These are phyloP conservation scores for Drosophila saltans DNA, from an alignment of 1,140 invertebrate species.

Conservation along the genomic window DNA sequence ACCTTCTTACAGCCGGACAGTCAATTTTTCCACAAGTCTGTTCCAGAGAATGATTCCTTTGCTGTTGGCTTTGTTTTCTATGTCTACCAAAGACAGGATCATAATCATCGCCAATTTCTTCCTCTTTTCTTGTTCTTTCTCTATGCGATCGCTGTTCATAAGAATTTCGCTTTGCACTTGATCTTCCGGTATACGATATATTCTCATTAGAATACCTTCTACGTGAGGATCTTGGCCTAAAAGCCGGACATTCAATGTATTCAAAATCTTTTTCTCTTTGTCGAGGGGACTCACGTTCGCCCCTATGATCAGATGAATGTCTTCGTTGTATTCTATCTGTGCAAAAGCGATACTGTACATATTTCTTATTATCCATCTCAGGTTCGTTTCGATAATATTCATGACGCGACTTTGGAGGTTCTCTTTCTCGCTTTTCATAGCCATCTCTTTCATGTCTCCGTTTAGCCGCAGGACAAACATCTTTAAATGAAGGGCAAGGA, in stretches of 20 bases:
- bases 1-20: not conserved
- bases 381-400: not conserved
- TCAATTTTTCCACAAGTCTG: not conserved
- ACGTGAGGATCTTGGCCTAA: not conserved
- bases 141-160: not conserved
- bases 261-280: not conserved
- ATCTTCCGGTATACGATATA: too few relatives aligned
- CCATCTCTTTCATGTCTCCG: not conserved
- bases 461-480: not conserved
- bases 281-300: not conserved
- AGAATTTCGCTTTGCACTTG: not conserved
- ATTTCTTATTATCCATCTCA: not conserved
- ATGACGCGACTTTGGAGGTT: not conserved
- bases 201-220: not conserved
- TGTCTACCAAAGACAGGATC: not conserved
- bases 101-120: constrained; percentile 1
- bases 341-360: not conserved
- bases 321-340: not conserved
- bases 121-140: not conserved
- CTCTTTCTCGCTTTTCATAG: not conserved
- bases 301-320: not conserved
- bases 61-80: not conserved
- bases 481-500: too few relatives aligned
- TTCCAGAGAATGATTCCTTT: too few relatives aligned
- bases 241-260: not conserved